These are phyloP conservation scores for Hylaeus volcanicus DNA, from an alignment of 1,140 invertebrate species.

Conservation along the genomic window DNA sequence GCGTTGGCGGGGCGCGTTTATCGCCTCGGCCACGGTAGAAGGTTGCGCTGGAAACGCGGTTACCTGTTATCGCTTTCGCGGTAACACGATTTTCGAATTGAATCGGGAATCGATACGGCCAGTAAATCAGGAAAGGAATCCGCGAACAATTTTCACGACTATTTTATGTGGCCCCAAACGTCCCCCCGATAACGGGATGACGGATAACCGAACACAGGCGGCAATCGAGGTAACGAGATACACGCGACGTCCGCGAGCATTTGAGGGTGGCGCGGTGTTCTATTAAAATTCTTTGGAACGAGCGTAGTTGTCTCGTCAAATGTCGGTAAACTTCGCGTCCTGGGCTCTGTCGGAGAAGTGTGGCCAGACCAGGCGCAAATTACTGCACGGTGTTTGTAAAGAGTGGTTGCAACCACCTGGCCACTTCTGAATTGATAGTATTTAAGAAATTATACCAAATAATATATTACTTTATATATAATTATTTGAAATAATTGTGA, in stretches of 20 bases:
- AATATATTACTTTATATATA: too few relatives aligned
- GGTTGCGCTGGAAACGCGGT: slow-evolving; percentile 26
- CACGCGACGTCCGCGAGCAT: neutral
- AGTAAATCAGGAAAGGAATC: slow-evolving; percentile 43
- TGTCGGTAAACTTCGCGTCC: too few relatives aligned
- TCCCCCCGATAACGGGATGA: slow-evolving; percentile 30
- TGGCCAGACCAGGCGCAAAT: too few relatives aligned
- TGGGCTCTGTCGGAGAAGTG: too few relatives aligned
- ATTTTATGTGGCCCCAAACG: slow-evolving; percentile 40
- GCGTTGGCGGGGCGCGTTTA: slow-evolving; percentile 25
- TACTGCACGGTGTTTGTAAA: too few relatives aligned
- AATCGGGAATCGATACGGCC: slow-evolving; percentile 49
- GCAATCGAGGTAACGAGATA: neutral
- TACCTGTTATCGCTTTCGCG: slow-evolving; percentile 43
- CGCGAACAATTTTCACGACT: slow-evolving; percentile 44
- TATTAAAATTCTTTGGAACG: neutral
- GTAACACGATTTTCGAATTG: slow-evolving; percentile 52
- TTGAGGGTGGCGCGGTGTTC: neutral
- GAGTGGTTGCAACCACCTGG: too few relatives aligned
- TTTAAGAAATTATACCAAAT: too few relatives aligned
- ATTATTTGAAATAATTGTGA: too few relatives aligned
- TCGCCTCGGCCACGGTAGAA: slow-evolving; percentile 22
- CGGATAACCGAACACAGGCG: slow-evolving; percentile 15
- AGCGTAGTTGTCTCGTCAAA: neutral
- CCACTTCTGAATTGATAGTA: too few relatives aligned